Evolutionary conservation across 1,140 invertebrate genomes (phyloP), one percentile per base, ranked within the genome.

Genomic region (Polypedilum vanderplanki): DNA sequence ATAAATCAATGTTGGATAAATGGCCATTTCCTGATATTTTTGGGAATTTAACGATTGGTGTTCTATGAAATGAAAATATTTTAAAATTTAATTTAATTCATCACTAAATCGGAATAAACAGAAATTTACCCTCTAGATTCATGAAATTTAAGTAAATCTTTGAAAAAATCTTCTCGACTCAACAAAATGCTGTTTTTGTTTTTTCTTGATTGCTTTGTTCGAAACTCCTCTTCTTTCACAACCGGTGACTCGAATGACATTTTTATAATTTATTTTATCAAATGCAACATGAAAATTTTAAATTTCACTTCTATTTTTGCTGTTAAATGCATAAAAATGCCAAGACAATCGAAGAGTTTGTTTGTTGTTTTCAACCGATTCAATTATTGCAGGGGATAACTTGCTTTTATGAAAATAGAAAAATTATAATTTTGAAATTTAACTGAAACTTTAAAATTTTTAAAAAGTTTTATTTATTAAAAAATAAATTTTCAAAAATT

Each of bases 1-100:
- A 96, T 74, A 98, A 86, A 86, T 98, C 95, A 80, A 97, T 88
- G 83, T 95, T 91, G n/a, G 65, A 70, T 9, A 70, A 20, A 3
- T 70, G 20, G 7, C 65, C 65, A 78, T 91, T 88, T 57, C 95
- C 94, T 85, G 90, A 93, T 76, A 98, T 90, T 83, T 90, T 89
- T 74, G 95, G 94, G 74, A 86, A 81, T 79, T 88, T 87, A 77
- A 88, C 87, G 80, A 93, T 90, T 64, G 90, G 86, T 57, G 93
- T 94, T 78, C 93, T 95, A 85, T 40, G 1, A 73, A 40, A 7
- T 3, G 3, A 18, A 73, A 15, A 20, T 20, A 18, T 7, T 73
- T 20, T 18, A 10, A 40, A 73, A 9, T 57, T n/a, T 15, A 57
- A 12, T 15, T 57, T 57, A n/a, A 57, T 15, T n/a, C 4, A n/a